A percentile compares a stretch with the other conserved stretches of the same genome.
Evolutionary conservation across 2,797 vertebrate genomes (phyloP).

Genomic region (Pachyuromys duprasi): DNA sequence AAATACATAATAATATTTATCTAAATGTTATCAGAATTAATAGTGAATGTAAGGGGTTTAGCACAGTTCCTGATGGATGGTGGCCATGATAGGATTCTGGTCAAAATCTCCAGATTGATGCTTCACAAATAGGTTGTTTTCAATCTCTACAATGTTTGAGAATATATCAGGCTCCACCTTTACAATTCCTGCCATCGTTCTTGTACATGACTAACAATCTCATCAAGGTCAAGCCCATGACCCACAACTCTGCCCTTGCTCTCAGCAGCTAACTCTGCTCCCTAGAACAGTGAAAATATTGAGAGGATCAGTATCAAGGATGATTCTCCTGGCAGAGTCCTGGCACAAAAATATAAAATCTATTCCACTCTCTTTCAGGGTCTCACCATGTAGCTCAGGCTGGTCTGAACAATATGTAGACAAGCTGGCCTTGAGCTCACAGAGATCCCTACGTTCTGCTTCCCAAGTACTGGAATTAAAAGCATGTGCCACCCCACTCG

Average conservation of each 20-base stretch:
- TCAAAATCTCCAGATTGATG: neutral
- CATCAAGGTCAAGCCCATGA: neutral
- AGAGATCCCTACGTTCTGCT: neutral
- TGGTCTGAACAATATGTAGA: neutral
- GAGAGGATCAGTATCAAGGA: neutral
- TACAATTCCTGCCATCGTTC: neutral
- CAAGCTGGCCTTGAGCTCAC: neutral
- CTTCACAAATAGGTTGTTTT: neutral
- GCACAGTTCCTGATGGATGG: neutral
- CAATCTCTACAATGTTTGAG: neutral
- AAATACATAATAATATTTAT: slow-evolving; percentile 5
- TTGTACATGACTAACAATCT: neutral
- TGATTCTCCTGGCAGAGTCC: neutral
- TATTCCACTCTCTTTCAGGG: neutral
- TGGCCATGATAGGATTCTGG: neutral
- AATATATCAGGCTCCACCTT: neutral
- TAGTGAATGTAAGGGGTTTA: neutral
- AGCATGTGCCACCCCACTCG: neutral
- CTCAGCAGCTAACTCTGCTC: neutral
- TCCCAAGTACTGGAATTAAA: neutral
- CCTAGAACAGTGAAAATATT: neutral
- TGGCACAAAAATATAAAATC: neutral
- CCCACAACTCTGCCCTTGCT: neutral
- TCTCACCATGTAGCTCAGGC: neutral
- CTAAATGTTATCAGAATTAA: neutral